These are phyloP conservation scores for Dendroctonus ponderosae DNA, from an alignment of 1,140 invertebrate genomes.

Conservation along the genomic window DNA sequence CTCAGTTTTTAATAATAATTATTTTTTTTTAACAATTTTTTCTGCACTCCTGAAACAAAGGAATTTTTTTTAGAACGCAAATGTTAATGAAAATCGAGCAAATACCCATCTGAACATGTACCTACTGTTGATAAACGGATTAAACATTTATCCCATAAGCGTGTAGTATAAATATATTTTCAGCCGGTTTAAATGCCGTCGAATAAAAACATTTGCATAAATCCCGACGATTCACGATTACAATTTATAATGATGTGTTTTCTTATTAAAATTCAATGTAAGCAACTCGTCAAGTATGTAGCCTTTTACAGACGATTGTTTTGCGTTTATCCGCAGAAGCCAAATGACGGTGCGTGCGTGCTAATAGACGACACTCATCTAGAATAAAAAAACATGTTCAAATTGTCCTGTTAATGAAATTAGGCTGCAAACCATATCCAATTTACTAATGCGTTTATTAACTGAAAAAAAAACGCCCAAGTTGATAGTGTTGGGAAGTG, in stretches of 20 bases:
- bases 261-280: constrained; percentile 17
- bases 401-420: constrained; percentile 18
- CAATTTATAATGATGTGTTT: constrained; percentile 1
- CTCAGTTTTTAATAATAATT: no score
- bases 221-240: not conserved
- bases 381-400: constrained; percentile 6
- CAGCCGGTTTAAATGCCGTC: no score
- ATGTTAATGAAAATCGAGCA: no score
- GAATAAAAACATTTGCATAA: no score
- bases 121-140: no score
- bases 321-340: constrained; percentile 10
- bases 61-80: no score
- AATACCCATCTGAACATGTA: no score
- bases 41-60: no score
- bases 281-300: constrained; percentile 6
- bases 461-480: constrained; percentile 14
- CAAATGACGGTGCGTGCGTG: constrained; percentile 9
- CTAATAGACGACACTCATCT: constrained; percentile 15
- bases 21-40: no score
- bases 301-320: constrained; percentile 10
- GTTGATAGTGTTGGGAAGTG: not conserved
- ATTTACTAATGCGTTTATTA: constrained; percentile 4
- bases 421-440: constrained; percentile 2
- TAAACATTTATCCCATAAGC: no score
- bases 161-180: no score